A percentile compares a stretch with the other conserved stretches of the same genome.
phyloP scores from a whole-genome alignment of 2,888 invertebrate genomes.

The Byasa hedistus region DNA sequence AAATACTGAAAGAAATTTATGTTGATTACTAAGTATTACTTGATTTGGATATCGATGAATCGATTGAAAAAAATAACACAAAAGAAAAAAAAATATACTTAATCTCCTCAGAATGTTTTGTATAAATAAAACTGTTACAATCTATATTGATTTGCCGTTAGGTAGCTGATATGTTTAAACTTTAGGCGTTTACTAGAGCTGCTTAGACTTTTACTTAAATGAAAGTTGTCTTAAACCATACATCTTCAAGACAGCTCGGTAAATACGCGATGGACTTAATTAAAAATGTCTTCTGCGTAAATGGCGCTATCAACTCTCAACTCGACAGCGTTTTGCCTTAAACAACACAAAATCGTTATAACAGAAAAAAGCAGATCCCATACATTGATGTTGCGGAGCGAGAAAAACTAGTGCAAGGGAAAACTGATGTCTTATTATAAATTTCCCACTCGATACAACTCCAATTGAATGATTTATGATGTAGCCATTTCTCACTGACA shows the following conservation, averaged over 20 bases:
- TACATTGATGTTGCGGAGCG: neutral
- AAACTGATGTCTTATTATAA: slow-evolving; percentile 30
- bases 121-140: neutral
- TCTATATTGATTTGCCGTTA: neutral
- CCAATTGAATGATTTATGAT: slow-evolving; percentile 32
- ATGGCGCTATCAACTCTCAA: slow-evolving; percentile 12
- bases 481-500: slow-evolving; percentile 27
- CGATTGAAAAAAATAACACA: too few relatives aligned
- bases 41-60: too few relatives aligned
- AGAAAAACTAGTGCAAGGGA: slow-evolving; percentile 38
- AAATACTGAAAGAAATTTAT: neutral
- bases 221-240: slow-evolving; percentile 13
- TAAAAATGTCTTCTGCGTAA: slow-evolving; percentile 5
- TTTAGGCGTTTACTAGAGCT: neutral
- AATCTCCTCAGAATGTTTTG: too few relatives aligned
- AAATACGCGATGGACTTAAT: slow-evolving; percentile 4
- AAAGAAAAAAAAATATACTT: too few relatives aligned
- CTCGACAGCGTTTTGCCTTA: slow-evolving; percentile 9
- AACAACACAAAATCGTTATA: slow-evolving; percentile 3
- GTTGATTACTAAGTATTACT: neutral
- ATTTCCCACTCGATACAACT: slow-evolving; percentile 39
- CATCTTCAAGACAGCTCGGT: neutral
- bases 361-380: slow-evolving; percentile 9
- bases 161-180: neutral
- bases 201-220: slow-evolving; percentile 1